phyloP scores from a whole-genome alignment of 2,113 vertebrate species.

The Phrynosoma blainvillii region DNA sequence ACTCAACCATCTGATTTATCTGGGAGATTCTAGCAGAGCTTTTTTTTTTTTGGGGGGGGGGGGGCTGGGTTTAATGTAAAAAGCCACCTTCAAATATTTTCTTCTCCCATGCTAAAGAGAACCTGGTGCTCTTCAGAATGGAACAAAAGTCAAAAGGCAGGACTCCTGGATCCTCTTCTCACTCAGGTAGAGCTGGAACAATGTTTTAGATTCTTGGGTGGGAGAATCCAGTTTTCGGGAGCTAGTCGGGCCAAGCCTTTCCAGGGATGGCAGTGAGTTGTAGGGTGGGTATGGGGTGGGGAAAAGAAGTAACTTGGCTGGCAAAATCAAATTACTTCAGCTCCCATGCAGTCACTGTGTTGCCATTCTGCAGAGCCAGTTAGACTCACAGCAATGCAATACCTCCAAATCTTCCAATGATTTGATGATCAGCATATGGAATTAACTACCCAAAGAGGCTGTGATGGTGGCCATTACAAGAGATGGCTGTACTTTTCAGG shows the following conservation, averaged over 20 bases:
- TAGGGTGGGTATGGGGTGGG: neutral
- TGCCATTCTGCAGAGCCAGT: neutral
- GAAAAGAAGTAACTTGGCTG: neutral
- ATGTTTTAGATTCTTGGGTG: neutral
- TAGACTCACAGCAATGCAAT: neutral
- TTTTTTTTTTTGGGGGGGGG: too few species aligned
- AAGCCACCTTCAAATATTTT: neutral
- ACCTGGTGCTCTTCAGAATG: neutral
- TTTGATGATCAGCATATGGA: neutral
- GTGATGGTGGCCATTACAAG: neutral
- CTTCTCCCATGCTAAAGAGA: neutral
- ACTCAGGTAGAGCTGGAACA: neutral
- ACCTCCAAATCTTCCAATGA: neutral
- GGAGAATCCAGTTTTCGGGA: neutral
- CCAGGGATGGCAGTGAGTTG: neutral
- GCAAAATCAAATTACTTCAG: neutral
- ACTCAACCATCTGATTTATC: neutral
- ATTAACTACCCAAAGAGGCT: neutral
- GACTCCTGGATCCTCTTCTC: neutral
- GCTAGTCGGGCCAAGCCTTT: neutral
- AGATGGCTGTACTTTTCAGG: neutral
- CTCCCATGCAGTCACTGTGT: neutral
- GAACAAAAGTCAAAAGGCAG: neutral
- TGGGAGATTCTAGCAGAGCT: neutral
- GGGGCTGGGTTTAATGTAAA: neutral